Percentiles rank a stretch among this genome's conserved stretches.
phyloP scores from a whole-genome alignment of 2,113 vertebrate genomes.

The Montifringilla adamsi region DNA sequence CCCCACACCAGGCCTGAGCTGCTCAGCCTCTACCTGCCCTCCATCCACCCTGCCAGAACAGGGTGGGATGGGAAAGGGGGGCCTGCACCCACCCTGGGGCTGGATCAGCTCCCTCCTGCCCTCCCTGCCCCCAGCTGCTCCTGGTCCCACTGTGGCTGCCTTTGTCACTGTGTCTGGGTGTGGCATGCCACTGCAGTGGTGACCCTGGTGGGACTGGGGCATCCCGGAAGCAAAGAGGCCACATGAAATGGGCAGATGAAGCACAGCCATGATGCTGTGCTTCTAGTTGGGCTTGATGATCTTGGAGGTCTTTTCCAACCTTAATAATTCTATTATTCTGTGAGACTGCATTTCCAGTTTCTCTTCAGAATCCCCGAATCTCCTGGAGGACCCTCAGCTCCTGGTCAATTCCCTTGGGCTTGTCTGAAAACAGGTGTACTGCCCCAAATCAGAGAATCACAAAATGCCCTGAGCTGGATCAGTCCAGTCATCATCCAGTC shows the following conservation, averaged over 20 bases:
- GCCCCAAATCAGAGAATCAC: not conserved
- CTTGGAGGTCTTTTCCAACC: not conserved
- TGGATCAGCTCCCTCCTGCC: not conserved
- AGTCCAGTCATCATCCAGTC: fast-evolving
- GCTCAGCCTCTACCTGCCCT: not conserved
- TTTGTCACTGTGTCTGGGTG: not conserved
- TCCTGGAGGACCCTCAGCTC: not conserved
- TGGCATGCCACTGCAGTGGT: not conserved
- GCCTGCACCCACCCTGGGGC: not conserved
- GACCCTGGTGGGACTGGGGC: not conserved
- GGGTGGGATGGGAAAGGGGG: not conserved
- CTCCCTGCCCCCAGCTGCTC: not conserved
- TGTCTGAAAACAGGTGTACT: not conserved
- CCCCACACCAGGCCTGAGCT: not conserved
- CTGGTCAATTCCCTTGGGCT: not conserved
- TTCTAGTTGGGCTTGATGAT: not conserved
- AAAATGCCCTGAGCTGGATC: not conserved
- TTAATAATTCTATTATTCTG: not conserved
- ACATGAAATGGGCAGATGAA: not conserved
- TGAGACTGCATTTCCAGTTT: not conserved
- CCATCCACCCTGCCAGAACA: fast-evolving
- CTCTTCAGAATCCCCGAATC: not conserved
- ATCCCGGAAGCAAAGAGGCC: not conserved
- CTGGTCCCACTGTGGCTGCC: fast-evolving
- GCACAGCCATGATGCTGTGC: not conserved